These are phyloP conservation scores for Eublepharis macularius DNA, from an alignment of 2,113 vertebrate genomes.

Conservation along the genomic window DNA sequence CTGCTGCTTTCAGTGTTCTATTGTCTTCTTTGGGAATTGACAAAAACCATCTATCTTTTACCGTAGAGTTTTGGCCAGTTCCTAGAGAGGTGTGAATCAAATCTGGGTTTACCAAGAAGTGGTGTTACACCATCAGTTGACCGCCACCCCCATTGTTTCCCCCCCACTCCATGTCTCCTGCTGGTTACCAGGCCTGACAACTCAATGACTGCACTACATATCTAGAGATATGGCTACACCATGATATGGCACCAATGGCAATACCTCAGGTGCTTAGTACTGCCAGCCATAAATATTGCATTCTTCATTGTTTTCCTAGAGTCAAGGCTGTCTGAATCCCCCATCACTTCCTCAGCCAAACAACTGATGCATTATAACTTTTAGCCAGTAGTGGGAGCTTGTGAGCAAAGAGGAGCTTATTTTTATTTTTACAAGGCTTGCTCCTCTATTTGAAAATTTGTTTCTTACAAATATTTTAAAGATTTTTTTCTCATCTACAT, in stretches of 20 bases:
- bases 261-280: no score
- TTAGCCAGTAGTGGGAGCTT: background rate
- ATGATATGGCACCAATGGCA: background rate
- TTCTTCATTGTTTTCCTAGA: background rate
- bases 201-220: background rate
- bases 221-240: background rate
- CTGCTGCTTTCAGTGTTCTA: no score
- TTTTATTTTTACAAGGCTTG: background rate
- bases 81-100: no score
- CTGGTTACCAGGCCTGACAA: no score
- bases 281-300: background rate
- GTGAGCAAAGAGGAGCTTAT: background rate
- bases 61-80: no score
- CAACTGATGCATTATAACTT: background rate
- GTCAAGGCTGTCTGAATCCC: no score
- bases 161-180: no score
- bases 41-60: no score
- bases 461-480: background rate
- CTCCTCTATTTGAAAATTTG: background rate
- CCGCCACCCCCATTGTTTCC: no score
- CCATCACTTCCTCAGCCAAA: background rate
- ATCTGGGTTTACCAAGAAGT: no score
- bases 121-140: no score
- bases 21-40: no score
- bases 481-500: background rate